Evolutionary conservation across 2,888 invertebrate genomes (phyloP).

Genomic region (Thecophora atra): DNA sequence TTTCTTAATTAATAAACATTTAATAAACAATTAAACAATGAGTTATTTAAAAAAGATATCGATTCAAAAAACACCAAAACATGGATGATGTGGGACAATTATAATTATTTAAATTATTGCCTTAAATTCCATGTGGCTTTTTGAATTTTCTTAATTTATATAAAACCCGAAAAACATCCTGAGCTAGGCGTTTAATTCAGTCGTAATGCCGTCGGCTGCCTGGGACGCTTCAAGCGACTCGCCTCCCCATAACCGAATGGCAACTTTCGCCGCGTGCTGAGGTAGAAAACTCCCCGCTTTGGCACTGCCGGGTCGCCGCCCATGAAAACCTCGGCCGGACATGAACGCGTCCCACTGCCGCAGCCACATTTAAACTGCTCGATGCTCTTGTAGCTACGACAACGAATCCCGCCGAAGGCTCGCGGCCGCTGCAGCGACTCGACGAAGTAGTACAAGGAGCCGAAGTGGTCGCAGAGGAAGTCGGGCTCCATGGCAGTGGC

Average conservation of each 20-base stretch:
- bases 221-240: slow-evolving; percentile 46
- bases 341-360: slow-evolving; percentile 32
- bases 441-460: slow-evolving; percentile 52
- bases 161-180: no score
- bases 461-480: slow-evolving; percentile 51
- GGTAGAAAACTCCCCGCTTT: slow-evolving; percentile 50
- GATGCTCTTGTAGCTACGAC: slow-evolving; percentile 45
- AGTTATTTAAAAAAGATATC: no score
- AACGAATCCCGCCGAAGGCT: slow-evolving; percentile 49
- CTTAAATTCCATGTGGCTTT: not conserved
- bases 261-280: slow-evolving; percentile 46
- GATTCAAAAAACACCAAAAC: slow-evolving; percentile 11
- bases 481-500: slow-evolving; percentile 48
- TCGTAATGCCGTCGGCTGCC: slow-evolving; percentile 44
- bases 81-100: not conserved
- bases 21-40: no score
- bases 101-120: not conserved
- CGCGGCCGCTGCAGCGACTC: slow-evolving; percentile 49
- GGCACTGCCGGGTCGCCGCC: slow-evolving; percentile 53
- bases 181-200: slow-evolving; percentile 28
- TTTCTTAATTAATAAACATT: no score
- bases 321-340: slow-evolving; percentile 47
- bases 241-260: slow-evolving; percentile 49
- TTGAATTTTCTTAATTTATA: no score
- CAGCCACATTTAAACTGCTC: slow-evolving; percentile 46